A percentile compares a stretch with the other conserved stretches of the same genome.
phyloP scores from a whole-genome alignment of 2,113 vertebrate genomes.

The Illadopsis cleaveri region DNA sequence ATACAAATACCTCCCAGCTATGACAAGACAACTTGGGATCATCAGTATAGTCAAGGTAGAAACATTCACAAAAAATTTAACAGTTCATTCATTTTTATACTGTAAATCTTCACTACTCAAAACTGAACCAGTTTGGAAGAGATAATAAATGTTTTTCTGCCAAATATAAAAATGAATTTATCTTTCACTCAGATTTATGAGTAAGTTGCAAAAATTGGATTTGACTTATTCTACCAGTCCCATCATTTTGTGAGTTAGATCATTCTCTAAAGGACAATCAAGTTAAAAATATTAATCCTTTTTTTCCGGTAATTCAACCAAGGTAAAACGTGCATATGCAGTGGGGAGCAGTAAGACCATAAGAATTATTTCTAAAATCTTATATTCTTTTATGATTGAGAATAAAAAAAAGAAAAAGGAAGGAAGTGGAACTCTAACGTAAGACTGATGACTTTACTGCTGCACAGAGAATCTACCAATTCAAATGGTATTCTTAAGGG shows the following conservation, averaged over 20 bases:
- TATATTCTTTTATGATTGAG: background rate
- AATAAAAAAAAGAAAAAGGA: background rate
- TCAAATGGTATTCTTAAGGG: background rate
- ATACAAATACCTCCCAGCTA: constrained; percentile 25
- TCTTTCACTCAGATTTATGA: background rate
- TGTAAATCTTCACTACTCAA: constrained; percentile 4
- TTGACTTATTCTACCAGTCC: background rate
- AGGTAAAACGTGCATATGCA: background rate
- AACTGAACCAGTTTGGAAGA: background rate
- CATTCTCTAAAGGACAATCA: background rate
- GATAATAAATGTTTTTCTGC: background rate
- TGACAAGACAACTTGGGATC: background rate
- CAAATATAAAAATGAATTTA: background rate
- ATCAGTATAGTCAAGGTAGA: background rate
- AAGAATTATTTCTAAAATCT: background rate
- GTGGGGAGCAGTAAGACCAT: background rate
- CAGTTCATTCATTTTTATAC: background rate
- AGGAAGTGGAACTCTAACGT: background rate
- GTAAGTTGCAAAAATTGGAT: background rate
- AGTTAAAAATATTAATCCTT: background rate
- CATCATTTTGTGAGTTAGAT: background rate
- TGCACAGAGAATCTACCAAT: background rate
- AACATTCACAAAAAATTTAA: background rate
- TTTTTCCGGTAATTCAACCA: background rate
- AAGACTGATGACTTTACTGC: background rate